phyloP scores from a whole-genome alignment of 1,140 invertebrate genomes.

The Halesus radiatus region DNA sequence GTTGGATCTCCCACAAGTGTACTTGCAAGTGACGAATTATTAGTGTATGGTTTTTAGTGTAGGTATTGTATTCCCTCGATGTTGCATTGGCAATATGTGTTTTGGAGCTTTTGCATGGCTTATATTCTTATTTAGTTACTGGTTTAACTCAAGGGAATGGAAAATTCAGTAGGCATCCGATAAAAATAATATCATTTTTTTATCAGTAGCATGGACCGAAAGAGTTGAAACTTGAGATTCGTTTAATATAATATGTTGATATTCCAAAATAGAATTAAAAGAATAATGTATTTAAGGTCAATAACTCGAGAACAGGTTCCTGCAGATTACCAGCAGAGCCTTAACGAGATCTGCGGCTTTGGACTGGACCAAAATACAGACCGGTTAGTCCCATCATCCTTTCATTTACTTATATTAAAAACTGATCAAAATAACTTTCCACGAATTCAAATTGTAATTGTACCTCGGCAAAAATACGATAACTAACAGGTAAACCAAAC shows the following conservation, averaged over 20 bases:
- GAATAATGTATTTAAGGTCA: constrained; percentile 2
- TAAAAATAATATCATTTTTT: too few species aligned
- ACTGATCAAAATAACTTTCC: not conserved
- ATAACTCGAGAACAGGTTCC: constrained; percentile 7
- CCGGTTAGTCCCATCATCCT: not conserved
- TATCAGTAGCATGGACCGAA: not conserved
- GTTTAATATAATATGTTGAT: not conserved
- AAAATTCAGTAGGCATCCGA: too few species aligned
- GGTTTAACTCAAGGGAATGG: too few species aligned
- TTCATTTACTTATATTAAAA: not conserved
- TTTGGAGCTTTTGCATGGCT: too few species aligned
- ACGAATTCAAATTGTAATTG: not conserved
- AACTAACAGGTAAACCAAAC: too few species aligned
- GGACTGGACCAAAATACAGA: not conserved
- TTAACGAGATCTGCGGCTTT: not conserved
- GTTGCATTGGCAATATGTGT: too few species aligned
- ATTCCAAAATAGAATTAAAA: not conserved
- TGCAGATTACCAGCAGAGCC: not conserved
- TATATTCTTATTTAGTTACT: too few species aligned
- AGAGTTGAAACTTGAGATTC: not conserved
- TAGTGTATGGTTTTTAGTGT: too few species aligned
- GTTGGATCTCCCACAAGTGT: too few species aligned
- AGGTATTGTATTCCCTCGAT: too few species aligned
- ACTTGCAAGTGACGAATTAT: too few species aligned
- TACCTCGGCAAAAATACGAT: too few species aligned